Evolutionary conservation across 2,888 invertebrate genomes (phyloP).

Genomic region (Dinocampus coccinellae): DNA sequence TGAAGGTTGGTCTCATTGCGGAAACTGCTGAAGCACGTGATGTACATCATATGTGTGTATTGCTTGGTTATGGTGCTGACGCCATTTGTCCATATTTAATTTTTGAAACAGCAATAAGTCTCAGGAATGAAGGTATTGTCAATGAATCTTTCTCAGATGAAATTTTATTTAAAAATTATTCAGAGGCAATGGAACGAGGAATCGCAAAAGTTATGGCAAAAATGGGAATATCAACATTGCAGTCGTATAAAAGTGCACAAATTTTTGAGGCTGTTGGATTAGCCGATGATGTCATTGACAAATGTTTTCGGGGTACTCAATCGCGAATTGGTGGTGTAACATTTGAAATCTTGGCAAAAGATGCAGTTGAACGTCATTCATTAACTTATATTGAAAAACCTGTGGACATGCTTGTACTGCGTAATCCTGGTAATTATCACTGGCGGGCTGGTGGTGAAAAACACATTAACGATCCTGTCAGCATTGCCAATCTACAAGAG

Average conservation of each 20-base stretch:
- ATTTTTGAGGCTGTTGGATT: slow-evolving; percentile 99
- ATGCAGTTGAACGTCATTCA: slow-evolving; percentile 85
- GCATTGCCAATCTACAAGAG: slow-evolving; percentile 84
- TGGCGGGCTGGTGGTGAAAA: slow-evolving; percentile 98
- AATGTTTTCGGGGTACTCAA: slow-evolving; percentile 86
- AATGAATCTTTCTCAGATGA: slow-evolving; percentile 83
- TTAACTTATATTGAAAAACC: slow-evolving; percentile 79
- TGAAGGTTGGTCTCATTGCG: slow-evolving; percentile 95
- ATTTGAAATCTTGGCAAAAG: slow-evolving; percentile 88
- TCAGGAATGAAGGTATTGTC: slow-evolving; percentile 89
- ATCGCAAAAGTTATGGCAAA: slow-evolving; percentile 97
- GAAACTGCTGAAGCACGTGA: slow-evolving; percentile 97
- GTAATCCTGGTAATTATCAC: slow-evolving; percentile 95
- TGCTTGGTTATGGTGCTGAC: slow-evolving; percentile 97
- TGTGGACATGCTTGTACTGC: slow-evolving; percentile 80
- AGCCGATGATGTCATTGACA: slow-evolving; percentile 91
- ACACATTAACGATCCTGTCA: slow-evolving; percentile 95
- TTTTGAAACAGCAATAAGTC: slow-evolving; percentile 89
- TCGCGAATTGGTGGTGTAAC: slow-evolving; percentile 90
- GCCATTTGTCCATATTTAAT: slow-evolving; percentile 98
- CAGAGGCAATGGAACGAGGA: slow-evolving; percentile 91
- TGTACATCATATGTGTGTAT: slow-evolving; percentile 95
- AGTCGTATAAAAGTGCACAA: slow-evolving; percentile 99
- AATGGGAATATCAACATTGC: slow-evolving; percentile 99
- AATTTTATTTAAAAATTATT: slow-evolving; percentile 86